Evolutionary conservation across 2,113 vertebrate species (phyloP), one percentile per base, ranked within the genome.

Genomic region (Gopherus flavomarginatus): DNA sequence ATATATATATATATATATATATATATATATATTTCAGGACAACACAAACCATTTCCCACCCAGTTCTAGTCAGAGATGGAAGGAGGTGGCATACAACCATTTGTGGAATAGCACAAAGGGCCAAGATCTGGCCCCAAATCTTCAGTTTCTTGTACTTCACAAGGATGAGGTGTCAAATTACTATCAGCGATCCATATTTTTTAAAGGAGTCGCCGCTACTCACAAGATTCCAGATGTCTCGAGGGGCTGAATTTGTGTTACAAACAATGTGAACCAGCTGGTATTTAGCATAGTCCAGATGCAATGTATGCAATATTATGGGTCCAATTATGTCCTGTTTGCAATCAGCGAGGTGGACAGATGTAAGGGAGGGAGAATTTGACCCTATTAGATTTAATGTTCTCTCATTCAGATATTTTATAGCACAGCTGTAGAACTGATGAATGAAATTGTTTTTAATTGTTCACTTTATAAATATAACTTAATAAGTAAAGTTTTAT

Each of bases 361-460:
- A 83, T n/a, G 83, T 38, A 78, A 85, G 21, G 31, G 65, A 47
- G 22, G 11, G 26, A 91, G 56, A 96, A 86, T 10, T 1, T 42
- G 49, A 86, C 47, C 80, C 56, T 75, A 5, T 90, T 92, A 79
- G 11, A 53, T 24, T 75, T 5, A 44, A 52, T 84, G 31, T 53
- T 84, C 95, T 90, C 89, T 93, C 72, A 80, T 89, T 89, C 85
- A 85, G 78, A 90, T 96, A 69, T 91, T 89, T 86, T 89, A 42
- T 89, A 53, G 35, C 54, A 95, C 85, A 47, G 47, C 47, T 47
- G 47, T 47, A 47, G 47, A 47, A 47, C 8, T 47, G 47, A 10
- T 47, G 47, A 47, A 47, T 47, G 47, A 47, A 47, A 47, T 47
- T 47, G 47, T 47, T 47, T 47, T 47, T 47, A 47, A 47, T 10